Conservation (phyloP, 2,113 vertebrate species). For the Sula dactylatra region DNA sequence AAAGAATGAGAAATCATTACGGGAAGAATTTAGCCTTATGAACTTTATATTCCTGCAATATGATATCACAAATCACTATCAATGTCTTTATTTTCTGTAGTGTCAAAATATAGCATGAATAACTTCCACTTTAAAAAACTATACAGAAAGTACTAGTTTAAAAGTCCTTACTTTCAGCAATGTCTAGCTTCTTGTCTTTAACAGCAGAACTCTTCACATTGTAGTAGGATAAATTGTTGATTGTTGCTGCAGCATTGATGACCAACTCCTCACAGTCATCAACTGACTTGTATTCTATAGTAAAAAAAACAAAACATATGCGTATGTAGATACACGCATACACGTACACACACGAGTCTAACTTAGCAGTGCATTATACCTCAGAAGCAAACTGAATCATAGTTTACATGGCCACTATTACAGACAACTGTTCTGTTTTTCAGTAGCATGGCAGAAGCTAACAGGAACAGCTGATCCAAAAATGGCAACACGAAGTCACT, state of each 20-base stretch:
- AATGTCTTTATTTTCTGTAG: not conserved
- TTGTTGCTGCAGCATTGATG: conserved; percentile 81
- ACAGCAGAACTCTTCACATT: conserved; percentile 78
- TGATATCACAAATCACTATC: not conserved
- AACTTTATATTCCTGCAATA: not conserved
- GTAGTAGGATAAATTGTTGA: conserved; percentile 96
- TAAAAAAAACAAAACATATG: not conserved
- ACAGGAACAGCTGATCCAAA: not conserved
- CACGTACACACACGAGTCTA: not conserved
- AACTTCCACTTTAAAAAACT: not conserved
- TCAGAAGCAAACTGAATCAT: not conserved
- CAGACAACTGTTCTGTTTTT: not conserved
- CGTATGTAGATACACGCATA: not conserved
- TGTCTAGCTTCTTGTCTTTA: conserved; percentile 69
- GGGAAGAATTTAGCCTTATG: not conserved
- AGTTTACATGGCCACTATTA: not conserved
- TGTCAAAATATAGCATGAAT: not conserved
- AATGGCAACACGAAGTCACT: not conserved
- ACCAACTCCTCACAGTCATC: conserved; percentile 86
- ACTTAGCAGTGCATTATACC: not conserved
- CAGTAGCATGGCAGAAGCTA: not conserved
- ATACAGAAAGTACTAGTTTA: not conserved
- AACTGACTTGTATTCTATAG: conserved; percentile 81
- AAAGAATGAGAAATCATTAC: not conserved
- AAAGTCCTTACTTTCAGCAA: conserved; percentile 83